Evolutionary conservation across 2,888 invertebrate genomes (phyloP).

Genomic region (Eueremaeus valkanovi): DNA sequence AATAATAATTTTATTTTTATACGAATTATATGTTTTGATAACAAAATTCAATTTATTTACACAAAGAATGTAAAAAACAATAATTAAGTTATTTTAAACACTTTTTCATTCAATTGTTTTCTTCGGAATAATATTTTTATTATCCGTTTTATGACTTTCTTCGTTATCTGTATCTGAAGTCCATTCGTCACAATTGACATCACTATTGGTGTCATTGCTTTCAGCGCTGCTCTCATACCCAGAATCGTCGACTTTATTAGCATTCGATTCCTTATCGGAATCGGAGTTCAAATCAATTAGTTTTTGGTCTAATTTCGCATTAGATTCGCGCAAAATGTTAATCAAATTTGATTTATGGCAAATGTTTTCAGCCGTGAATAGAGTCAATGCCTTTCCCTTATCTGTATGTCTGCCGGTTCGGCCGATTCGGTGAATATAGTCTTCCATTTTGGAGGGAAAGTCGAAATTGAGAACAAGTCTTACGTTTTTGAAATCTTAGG

Average conservation of each 20-base stretch:
- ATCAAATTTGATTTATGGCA: conserved; percentile 19
- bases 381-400: conserved; percentile 43
- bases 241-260: not conserved
- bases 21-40: too few relatives aligned
- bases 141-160: too few relatives aligned
- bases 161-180: not conserved
- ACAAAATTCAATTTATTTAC: too few relatives aligned
- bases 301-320: not conserved
- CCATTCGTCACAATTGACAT: not conserved
- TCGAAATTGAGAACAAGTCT: conserved; percentile 45
- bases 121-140: too few relatives aligned
- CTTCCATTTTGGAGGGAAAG: conserved; percentile 45
- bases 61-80: too few relatives aligned
- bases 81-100: too few relatives aligned
- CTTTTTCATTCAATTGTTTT: too few relatives aligned
- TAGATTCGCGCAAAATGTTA: not conserved
- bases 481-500: conserved; percentile 43
- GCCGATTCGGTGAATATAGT: conserved; percentile 47
- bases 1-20: too few relatives aligned
- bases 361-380: conserved; percentile 44
- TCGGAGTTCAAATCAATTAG: conserved; percentile 2
- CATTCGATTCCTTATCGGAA: not conserved
- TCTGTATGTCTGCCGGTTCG: conserved; percentile 43
- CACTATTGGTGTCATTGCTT: not conserved
- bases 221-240: conserved; percentile 7